These are phyloP conservation scores for Xerus inauris DNA, from an alignment of 2,113 vertebrate species.

Conservation along the genomic window DNA sequence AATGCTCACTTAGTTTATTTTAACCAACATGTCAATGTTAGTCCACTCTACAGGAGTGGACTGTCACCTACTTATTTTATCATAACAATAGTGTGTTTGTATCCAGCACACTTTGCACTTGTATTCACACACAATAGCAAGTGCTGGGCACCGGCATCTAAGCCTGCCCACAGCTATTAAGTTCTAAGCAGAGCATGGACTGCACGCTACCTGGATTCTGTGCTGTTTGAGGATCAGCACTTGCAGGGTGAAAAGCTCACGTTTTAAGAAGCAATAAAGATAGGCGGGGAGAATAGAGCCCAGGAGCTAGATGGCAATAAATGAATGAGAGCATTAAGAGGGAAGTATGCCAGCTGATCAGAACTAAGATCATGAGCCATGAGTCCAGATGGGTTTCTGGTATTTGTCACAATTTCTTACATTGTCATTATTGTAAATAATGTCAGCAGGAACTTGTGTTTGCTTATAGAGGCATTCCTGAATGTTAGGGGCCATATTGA, in stretches of 20 bases:
- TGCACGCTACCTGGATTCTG: not conserved
- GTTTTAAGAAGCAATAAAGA: not conserved
- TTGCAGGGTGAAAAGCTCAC: not conserved
- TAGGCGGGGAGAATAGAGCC: not conserved
- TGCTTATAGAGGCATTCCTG: not conserved
- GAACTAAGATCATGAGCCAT: not conserved
- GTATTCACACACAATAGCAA: not conserved
- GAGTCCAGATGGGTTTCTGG: not conserved
- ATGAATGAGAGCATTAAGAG: not conserved
- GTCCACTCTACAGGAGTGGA: not conserved
- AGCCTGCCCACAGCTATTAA: not conserved
- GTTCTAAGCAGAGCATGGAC: not conserved
- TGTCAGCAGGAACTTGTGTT: not conserved
- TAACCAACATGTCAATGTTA: not conserved
- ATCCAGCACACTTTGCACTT: not conserved
- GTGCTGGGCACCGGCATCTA: not conserved
- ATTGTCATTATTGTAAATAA: constrained; percentile 6
- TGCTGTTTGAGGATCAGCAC: not conserved
- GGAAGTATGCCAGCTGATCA: not conserved
- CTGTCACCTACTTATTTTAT: not conserved
- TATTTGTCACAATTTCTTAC: not conserved
- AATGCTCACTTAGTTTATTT: constrained; percentile 8
- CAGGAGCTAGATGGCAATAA: not conserved
- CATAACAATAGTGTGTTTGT: not conserved
- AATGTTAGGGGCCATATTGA: not conserved